Base-by-base conservation (phyloP, 2,113 vertebrate species). In the Thalassoma bifasciatum region DNA sequence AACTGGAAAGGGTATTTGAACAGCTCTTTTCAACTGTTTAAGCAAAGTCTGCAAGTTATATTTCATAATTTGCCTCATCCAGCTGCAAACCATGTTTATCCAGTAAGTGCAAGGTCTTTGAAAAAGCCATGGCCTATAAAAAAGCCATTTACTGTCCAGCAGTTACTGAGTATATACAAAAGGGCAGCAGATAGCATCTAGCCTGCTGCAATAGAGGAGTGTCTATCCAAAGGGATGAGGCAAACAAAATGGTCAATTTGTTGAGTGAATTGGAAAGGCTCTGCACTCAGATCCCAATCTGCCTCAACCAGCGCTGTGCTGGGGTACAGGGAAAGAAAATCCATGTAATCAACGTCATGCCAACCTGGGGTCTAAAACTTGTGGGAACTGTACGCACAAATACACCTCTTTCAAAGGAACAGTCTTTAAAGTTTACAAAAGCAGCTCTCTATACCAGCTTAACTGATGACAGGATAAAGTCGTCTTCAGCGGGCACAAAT, bases 161-260 rank as follows among this genome's bases (percentile, higher is more conserved):
- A 53, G 58, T 75, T 70, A 70, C 51, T 12, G 56, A 82, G 58
- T 63, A 21, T 57, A 75, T 66, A 79, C 61, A 85, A 84, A 80
- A 67, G 61, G 47, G 40, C 22, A 9, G 59, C n/a, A 83, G 89
- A 90, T 88, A 85, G 54, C 44, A 87, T 86, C 66, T 19, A 64
- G 52, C 26, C 58, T 0, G 47, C 66, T 64, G 66, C 62, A 80
- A 84, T 22, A 67, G 63, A 84, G 79, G 81, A 83, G 36, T 81
- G 75, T 84, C 80, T 60, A 74, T 88, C 78, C 26, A 66, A 86
- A 83, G 23, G 56, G 46, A 89, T 22, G 74, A 75, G 38, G 73
- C 82, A 85, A 87, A 90, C 70, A 81, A 88, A 91, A 84, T 71
- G 77, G 66, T 11, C 79, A 83, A 89, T 89, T 91, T 88, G 81